phyloP scores from a whole-genome alignment of 2,797 vertebrate species.

The Scolopax bukidnonensis region DNA sequence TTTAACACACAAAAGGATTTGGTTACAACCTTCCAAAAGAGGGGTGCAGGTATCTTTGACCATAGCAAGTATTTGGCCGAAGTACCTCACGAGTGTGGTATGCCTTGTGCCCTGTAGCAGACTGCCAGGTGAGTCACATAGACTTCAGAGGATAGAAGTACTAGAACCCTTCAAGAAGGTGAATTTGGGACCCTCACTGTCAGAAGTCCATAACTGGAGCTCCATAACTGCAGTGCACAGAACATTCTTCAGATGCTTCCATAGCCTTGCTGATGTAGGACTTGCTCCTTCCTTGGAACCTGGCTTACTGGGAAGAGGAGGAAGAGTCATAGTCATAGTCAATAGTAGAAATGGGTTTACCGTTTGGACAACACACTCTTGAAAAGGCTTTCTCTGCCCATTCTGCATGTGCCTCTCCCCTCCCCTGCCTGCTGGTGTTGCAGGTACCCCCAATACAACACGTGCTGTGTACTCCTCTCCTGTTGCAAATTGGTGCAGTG shows the following conservation, averaged over 20 bases:
- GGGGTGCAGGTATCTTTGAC: background rate
- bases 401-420: background rate
- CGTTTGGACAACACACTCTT: background rate
- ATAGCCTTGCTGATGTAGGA: background rate
- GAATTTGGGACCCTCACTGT: background rate
- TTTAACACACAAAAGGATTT: background rate
- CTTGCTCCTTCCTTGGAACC: background rate
- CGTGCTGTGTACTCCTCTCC: accelerated
- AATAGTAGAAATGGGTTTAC: background rate
- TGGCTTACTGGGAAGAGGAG: background rate
- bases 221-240: background rate
- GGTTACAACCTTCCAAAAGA: background rate
- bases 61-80: background rate
- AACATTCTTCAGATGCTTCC: background rate
- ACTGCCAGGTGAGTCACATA: accelerated
- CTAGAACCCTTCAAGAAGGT: background rate
- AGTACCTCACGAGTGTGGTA: background rate
- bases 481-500: background rate
- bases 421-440: background rate
- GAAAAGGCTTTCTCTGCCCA: background rate
- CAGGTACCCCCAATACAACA: background rate
- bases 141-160: background rate
- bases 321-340: background rate
- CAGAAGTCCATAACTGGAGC: background rate
- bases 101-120: background rate